Evolutionary conservation across 2,113 vertebrate genomes (phyloP).

Genomic region (Ploceus nigricollis): DNA sequence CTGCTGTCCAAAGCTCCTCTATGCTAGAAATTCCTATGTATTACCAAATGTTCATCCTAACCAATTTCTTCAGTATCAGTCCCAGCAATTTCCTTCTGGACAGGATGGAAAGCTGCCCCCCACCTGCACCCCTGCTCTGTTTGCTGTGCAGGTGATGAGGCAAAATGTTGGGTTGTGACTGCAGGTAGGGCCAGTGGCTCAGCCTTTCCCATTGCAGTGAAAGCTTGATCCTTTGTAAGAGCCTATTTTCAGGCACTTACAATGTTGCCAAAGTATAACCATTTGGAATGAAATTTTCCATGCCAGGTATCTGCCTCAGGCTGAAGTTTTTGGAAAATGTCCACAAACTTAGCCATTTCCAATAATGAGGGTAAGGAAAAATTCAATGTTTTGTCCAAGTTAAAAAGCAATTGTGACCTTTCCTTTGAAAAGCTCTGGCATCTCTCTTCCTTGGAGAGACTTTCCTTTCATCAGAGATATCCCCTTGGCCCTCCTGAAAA

Average conservation of each 20-base stretch:
- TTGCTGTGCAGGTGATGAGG: rapidly evolving
- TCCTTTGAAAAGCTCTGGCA: conserved; percentile 51
- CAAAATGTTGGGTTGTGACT: background rate
- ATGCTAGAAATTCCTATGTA: background rate
- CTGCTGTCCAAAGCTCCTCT: rapidly evolving
- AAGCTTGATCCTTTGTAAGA: background rate
- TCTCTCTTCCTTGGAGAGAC: background rate
- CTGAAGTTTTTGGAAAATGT: conserved; percentile 43
- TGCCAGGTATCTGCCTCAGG: conserved; percentile 61
- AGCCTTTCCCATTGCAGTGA: background rate
- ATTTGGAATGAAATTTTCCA: conserved; percentile 59
- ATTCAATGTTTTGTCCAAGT: conserved; percentile 60
- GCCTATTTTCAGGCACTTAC: background rate
- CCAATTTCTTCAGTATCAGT: background rate
- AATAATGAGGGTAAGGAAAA: conserved; percentile 61
- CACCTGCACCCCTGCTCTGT: background rate
- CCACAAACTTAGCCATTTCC: conserved; percentile 42
- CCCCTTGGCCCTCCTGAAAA: conserved; percentile 5
- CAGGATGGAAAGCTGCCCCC: background rate
- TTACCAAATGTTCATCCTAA: background rate
- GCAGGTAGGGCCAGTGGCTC: background rate
- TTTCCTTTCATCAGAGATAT: conserved; percentile 18
- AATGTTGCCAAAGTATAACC: background rate
- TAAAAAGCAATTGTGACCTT: conserved; percentile 46
- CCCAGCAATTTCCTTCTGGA: background rate